Evolutionary conservation across 2,113 vertebrate species (phyloP).

Genomic region (Nothocercus nigrocapillus): DNA sequence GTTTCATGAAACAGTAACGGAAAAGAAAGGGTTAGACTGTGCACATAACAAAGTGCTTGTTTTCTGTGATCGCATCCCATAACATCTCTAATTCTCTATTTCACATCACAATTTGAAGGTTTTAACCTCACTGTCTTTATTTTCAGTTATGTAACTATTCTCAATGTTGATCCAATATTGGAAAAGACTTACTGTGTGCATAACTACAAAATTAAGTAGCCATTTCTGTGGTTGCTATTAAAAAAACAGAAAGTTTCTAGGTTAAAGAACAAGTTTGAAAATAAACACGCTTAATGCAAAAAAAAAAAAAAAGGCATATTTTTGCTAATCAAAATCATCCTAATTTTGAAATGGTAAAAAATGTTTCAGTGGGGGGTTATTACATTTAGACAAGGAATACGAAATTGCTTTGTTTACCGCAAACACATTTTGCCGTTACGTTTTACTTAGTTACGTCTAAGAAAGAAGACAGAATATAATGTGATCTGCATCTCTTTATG

Average conservation of each 20-base stretch:
- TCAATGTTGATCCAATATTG: not conserved
- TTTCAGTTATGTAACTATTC: not conserved
- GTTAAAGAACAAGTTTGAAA: not conserved
- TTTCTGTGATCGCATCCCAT: not conserved
- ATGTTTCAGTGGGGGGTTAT: not conserved
- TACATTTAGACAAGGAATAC: not conserved
- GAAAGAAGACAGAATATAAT: conserved; percentile 27
- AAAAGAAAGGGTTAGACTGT: not conserved
- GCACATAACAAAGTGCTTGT: not conserved
- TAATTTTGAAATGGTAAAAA: not conserved
- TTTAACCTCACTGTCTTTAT: not conserved
- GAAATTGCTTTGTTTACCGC: not conserved
- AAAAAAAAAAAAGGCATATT: not conserved
- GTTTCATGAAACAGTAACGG: not conserved
- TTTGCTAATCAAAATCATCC: not conserved
- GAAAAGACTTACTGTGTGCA: not conserved
- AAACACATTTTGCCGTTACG: not conserved
- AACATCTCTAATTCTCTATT: not conserved
- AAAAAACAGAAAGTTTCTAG: conserved; percentile 24
- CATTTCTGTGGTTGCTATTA: not conserved
- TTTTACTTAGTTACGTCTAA: not conserved
- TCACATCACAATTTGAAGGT: not conserved
- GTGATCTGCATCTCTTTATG: conserved; percentile 68
- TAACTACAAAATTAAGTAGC: not conserved
- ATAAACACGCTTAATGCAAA: not conserved